phyloP scores from a whole-genome alignment of 2,113 vertebrate genomes.

The Arothron firmamentum region DNA sequence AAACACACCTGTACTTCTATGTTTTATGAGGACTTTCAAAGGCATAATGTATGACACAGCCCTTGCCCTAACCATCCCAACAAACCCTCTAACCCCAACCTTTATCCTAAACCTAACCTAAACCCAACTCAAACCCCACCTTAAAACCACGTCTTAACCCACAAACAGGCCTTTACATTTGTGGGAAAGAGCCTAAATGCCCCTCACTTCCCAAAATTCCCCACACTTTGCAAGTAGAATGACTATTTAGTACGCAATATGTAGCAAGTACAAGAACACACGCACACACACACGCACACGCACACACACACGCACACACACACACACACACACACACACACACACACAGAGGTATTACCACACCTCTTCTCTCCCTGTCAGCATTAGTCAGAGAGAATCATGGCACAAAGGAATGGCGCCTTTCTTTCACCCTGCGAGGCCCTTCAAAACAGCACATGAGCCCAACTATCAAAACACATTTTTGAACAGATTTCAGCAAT shows the following conservation, averaged over 20 bases:
- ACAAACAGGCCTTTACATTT: not conserved
- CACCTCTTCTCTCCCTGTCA: conserved; percentile 48
- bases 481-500: conserved; percentile 51
- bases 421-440: conserved; percentile 59
- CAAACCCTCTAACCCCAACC: too few relatives aligned
- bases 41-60: conserved; percentile 10
- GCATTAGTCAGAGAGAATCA: conserved; percentile 45
- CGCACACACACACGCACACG: conserved; percentile 21
- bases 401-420: conserved; percentile 48
- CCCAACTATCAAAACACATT: conserved; percentile 65
- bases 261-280: conserved; percentile 4
- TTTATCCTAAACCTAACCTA: too few relatives aligned
- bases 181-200: too few relatives aligned
- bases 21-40: conserved; percentile 43
- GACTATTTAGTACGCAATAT: too few relatives aligned
- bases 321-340: conserved; percentile 21
- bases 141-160: not conserved
- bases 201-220: too few relatives aligned
- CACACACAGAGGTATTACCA: conserved; percentile 35
- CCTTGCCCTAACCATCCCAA: not conserved
- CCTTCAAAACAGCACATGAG: conserved; percentile 57
- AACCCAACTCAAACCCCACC: too few relatives aligned
- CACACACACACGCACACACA: conserved; percentile 16
- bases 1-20: conserved; percentile 4
- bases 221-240: too few relatives aligned